These are phyloP conservation scores for Molanna angustata DNA, from an alignment of 2,888 invertebrate species.

Conservation along the genomic window DNA sequence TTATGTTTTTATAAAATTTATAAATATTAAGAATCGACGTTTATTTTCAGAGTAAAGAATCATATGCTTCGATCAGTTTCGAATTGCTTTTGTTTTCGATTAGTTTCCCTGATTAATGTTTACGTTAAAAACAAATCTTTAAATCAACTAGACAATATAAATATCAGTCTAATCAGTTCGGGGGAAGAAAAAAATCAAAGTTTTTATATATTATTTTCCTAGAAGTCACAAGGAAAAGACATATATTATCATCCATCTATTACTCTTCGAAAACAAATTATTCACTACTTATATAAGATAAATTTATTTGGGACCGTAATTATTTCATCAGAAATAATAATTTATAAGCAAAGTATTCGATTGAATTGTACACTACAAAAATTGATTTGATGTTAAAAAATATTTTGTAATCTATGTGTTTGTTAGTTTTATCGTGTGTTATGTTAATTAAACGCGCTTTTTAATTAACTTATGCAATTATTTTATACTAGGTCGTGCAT, in stretches of 20 bases:
- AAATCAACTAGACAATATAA: slow-evolving; percentile 27
- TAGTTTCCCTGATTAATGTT: slow-evolving; percentile 29
- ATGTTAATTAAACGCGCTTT: too few species aligned
- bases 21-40: too few species aligned
- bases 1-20: too few species aligned
- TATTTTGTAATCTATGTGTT: too few species aligned
- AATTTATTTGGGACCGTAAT: background rate
- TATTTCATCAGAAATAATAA: background rate
- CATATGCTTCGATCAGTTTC: too few species aligned
- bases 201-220: slow-evolving; percentile 8
- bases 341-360: too few species aligned
- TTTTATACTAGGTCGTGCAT: too few species aligned
- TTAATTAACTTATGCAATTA: too few species aligned
- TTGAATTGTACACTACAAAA: too few species aligned
- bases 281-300: background rate
- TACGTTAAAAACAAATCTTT: slow-evolving; percentile 30
- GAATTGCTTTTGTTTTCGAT: slow-evolving; percentile 31
- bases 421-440: too few species aligned
- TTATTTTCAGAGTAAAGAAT: too few species aligned
- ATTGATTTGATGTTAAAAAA: too few species aligned
- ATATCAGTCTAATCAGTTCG: slow-evolving; percentile 19
- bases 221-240: background rate
- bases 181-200: slow-evolving; percentile 8
- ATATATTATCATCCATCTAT: background rate
- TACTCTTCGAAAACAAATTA: background rate